Percentiles rank a stretch among this genome's conserved stretches.
These are phyloP conservation scores for Alca torda DNA, from an alignment of 2,797 vertebrate genomes.

Conservation along the genomic window DNA sequence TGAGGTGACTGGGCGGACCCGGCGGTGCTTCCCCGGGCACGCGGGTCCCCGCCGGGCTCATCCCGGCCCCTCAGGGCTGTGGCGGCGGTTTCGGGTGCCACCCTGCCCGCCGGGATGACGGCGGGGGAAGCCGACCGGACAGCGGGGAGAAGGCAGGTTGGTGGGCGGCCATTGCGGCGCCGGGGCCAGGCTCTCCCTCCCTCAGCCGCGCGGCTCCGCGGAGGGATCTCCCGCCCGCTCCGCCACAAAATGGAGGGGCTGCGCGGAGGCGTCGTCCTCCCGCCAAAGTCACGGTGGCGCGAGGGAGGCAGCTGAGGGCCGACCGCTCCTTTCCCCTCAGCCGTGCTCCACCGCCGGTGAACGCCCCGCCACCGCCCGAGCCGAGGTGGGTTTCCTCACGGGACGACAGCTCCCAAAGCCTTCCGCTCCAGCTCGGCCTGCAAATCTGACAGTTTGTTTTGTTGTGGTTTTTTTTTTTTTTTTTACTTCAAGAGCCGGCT, in stretches of 20 bases:
- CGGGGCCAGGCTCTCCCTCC: no score
- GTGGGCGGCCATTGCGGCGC: not conserved
- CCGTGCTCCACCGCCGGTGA: accelerated
- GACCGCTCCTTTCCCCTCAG: accelerated
- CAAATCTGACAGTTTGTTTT: accelerated
- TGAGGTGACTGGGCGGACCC: not conserved
- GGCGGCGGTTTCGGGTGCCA: not conserved
- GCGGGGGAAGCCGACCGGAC: not conserved
- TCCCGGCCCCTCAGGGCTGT: not conserved
- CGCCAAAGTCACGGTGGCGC: accelerated
- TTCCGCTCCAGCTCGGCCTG: accelerated
- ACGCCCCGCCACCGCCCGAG: accelerated
- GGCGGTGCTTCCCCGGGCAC: not conserved
- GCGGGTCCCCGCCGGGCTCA: not conserved
- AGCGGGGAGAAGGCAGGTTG: not conserved
- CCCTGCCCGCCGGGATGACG: not conserved
- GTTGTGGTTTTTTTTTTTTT: not conserved
- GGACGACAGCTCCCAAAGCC: not conserved
- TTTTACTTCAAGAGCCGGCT: not conserved
- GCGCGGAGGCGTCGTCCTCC: accelerated
- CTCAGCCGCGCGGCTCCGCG: no score
- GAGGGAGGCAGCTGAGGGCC: accelerated
- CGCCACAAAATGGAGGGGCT: not conserved
- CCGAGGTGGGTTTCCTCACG: accelerated
- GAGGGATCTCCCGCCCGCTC: accelerated